Conservation (phyloP, 1,140 invertebrate species). For the Bombus haemorrhoidalis region DNA sequence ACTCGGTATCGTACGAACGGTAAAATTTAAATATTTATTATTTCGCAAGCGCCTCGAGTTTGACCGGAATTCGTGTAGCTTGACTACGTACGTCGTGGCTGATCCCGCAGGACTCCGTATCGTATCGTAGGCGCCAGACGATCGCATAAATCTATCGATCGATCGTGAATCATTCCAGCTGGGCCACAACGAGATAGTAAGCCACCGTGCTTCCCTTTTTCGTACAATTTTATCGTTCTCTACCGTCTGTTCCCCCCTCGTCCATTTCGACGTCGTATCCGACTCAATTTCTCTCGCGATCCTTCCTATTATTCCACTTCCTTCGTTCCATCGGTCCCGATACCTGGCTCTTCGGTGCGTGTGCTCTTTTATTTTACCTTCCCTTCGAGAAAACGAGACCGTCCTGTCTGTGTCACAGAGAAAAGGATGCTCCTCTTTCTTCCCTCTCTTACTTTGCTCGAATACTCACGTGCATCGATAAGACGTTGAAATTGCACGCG, state of each 20-base stretch:
- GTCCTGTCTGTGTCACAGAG: neutral
- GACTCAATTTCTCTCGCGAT: constrained; percentile 20
- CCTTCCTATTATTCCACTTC: neutral
- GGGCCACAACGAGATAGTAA: neutral
- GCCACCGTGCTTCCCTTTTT: no score
- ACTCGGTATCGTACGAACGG: constrained; percentile 58
- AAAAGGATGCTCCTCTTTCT: neutral
- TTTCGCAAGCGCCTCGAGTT: constrained; percentile 30
- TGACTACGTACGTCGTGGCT: neutral
- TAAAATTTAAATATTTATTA: constrained; percentile 71
- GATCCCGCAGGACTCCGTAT: constrained; percentile 12
- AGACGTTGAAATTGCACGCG: constrained; percentile 54
- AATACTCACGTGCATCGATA: constrained; percentile 40
- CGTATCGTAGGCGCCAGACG: constrained; percentile 32
- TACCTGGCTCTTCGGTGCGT: neutral
- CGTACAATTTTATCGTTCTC: neutral
- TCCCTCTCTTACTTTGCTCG: neutral
- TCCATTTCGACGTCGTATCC: neutral
- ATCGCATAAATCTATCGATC: constrained; percentile 64
- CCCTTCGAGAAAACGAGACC: neutral
- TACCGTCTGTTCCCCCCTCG: neutral
- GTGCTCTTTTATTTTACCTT: neutral
- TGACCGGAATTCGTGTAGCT: constrained; percentile 14
- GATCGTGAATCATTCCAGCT: constrained; percentile 58
- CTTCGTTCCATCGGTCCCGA: neutral